Conservation (phyloP, 2,113 vertebrate genomes). For the Accipiter virgatus region DNA sequence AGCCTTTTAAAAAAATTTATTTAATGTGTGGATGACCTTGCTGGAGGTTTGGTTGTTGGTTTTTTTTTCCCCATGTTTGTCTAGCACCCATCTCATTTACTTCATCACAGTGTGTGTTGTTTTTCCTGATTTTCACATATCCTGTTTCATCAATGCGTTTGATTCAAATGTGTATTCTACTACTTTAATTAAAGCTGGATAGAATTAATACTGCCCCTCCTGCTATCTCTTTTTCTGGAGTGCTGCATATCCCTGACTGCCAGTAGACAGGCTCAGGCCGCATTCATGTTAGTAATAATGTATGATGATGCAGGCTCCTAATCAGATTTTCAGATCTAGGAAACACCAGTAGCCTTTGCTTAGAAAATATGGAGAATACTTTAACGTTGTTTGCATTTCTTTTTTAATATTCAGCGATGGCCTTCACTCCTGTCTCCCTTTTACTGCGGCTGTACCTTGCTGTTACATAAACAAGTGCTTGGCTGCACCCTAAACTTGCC, state of each 20-base stretch:
- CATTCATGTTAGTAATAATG: not conserved
- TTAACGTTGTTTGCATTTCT: not conserved
- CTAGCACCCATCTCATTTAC: not conserved
- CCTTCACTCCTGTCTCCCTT: not conserved
- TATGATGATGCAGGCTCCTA: not conserved
- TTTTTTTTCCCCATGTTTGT: not conserved
- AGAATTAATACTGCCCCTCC: not conserved
- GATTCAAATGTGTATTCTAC: not conserved
- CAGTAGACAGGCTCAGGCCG: not conserved
- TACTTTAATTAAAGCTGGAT: conserved; percentile 10
- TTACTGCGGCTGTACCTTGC: not conserved
- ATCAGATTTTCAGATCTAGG: not conserved
- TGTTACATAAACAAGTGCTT: conserved; percentile 45
- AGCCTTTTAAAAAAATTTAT: not conserved
- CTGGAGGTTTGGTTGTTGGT: not conserved
- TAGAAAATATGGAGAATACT: not conserved
- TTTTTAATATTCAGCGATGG: not conserved
- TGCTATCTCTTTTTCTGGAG: not conserved
- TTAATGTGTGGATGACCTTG: not conserved
- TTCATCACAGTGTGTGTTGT: not conserved
- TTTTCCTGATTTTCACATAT: not conserved
- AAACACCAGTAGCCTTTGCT: not conserved
- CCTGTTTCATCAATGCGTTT: not conserved
- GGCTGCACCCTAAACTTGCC: not conserved
- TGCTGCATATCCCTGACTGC: not conserved